Conservation (phyloP, 2,888 invertebrate genomes). For the Drosophila aldrichi region DNA sequence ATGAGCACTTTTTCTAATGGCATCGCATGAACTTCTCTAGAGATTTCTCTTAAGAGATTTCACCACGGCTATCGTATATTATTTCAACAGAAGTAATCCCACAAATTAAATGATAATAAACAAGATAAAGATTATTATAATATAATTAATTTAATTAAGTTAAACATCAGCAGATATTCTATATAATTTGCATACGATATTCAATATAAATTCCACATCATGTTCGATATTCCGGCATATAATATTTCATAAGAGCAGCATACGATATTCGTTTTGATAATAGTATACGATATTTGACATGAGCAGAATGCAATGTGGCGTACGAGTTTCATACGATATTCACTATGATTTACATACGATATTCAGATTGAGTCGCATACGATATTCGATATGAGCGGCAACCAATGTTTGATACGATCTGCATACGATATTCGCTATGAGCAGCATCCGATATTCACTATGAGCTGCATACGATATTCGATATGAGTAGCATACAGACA, state of each 20-base stretch:
- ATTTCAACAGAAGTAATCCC: background rate
- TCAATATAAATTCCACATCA: background rate
- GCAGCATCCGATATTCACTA: background rate
- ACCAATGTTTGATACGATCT: background rate
- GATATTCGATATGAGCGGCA: background rate
- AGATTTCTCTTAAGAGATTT: slow-evolving; percentile 1
- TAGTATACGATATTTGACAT: background rate
- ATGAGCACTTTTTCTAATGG: slow-evolving; percentile 1
- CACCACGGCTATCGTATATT: background rate
- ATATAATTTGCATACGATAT: background rate
- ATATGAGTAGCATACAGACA: background rate
- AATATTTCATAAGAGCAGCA: background rate
- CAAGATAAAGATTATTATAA: background rate
- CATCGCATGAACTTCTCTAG: background rate
- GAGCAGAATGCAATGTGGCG: too few species aligned
- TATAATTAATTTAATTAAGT: background rate
- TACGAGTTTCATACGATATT: background rate
- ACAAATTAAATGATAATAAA: background rate
- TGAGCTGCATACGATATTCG: background rate
- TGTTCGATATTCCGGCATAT: too few species aligned
- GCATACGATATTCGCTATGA: background rate
- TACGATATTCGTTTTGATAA: background rate
- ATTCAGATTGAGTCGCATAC: background rate
- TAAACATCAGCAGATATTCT: background rate
- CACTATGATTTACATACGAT: background rate